Percentiles rank a stretch among this genome's conserved stretches.
Conservation (phyloP, 2,113 vertebrate species). For the Ictalurus punctatus region DNA sequence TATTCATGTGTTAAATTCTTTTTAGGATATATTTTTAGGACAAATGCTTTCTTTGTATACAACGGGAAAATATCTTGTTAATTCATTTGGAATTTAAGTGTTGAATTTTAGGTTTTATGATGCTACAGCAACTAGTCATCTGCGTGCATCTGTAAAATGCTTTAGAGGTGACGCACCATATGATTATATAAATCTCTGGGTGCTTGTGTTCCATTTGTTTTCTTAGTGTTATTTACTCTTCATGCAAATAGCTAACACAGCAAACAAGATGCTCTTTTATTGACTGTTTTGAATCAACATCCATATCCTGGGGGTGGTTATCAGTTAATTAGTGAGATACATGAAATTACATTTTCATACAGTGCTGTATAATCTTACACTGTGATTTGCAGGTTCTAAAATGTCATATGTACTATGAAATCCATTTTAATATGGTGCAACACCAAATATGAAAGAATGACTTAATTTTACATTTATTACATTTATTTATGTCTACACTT, state of each 20-base stretch:
- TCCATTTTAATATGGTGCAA: not conserved
- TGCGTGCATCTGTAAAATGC: constrained; percentile 39
- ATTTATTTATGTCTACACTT: not conserved
- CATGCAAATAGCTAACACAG: constrained; percentile 58
- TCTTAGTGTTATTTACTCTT: constrained; percentile 58
- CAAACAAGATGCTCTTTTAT: constrained; percentile 55
- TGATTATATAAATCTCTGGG: constrained; percentile 49
- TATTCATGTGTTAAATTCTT: constrained; percentile 50
- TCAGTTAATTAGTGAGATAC: constrained; percentile 37
- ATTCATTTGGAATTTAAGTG: constrained; percentile 34
- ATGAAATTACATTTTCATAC: constrained; percentile 12
- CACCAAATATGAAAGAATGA: not conserved
- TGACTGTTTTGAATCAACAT: constrained; percentile 61
- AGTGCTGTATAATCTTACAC: not conserved
- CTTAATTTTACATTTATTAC: not conserved
- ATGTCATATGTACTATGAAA: not conserved
- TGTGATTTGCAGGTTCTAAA: not conserved
- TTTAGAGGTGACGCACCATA: constrained; percentile 16
- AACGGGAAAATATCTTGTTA: not conserved
- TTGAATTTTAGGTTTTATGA: constrained; percentile 49
- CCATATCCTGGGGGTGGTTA: constrained; percentile 49
- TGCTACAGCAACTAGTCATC: constrained; percentile 21
- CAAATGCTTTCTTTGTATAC: constrained; percentile 8
- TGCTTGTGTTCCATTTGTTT: constrained; percentile 52
- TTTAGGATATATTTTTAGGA: constrained; percentile 36